phyloP scores from a whole-genome alignment of 2,888 invertebrate genomes.

The Athalia rosae region DNA sequence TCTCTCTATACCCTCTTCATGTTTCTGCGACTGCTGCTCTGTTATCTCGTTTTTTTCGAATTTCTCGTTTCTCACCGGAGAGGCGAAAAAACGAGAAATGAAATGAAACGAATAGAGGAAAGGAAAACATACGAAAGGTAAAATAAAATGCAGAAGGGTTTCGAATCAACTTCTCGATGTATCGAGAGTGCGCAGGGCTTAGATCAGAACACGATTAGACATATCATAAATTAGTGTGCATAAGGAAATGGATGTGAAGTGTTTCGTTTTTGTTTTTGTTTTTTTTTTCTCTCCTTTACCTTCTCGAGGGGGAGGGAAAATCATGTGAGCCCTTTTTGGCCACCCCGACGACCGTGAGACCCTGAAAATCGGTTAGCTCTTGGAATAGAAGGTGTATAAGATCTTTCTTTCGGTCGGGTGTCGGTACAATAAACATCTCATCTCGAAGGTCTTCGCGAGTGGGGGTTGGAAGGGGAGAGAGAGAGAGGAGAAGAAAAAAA shows the following conservation, averaged over 20 bases:
- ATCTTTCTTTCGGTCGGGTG: background rate
- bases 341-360: slow-evolving; percentile 7
- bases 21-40: background rate
- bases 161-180: too few species aligned
- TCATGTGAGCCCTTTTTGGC: background rate
- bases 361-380: background rate
- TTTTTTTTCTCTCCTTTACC: background rate
- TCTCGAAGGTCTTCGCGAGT: slow-evolving; percentile 18
- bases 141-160: too few species aligned
- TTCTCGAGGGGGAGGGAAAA: background rate
- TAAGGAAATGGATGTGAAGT: background rate
- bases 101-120: too few species aligned
- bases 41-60: background rate
- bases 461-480: background rate
- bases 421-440: slow-evolving; percentile 40
- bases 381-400: background rate
- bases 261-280: background rate
- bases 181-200: too few species aligned
- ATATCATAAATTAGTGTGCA: too few species aligned
- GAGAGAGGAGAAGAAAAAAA: background rate
- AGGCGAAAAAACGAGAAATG: too few species aligned
- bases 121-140: too few species aligned
- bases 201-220: too few species aligned
- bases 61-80: too few species aligned
- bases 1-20: background rate